These are phyloP conservation scores for Cynopterus sphinx DNA, from an alignment of 2,797 vertebrate species.

Conservation along the genomic window DNA sequence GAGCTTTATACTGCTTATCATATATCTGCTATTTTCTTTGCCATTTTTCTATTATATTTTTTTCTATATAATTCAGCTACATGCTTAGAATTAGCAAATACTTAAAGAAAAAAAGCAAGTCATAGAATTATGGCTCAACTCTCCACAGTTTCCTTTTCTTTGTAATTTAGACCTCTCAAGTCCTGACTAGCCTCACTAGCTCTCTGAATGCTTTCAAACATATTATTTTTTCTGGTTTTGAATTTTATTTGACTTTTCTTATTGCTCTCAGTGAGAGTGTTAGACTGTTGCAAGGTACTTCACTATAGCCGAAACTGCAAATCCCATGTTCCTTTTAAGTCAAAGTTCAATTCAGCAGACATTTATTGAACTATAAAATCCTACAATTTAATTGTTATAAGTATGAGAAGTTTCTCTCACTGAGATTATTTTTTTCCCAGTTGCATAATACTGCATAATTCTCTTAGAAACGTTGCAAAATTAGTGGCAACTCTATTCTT, in stretches of 20 bases:
- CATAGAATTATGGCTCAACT: background rate
- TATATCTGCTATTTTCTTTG: background rate
- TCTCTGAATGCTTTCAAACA: background rate
- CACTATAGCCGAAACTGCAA: background rate
- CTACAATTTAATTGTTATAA: constrained; percentile 18
- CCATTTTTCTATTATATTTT: background rate
- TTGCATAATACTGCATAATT: background rate
- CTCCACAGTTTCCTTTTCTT: background rate
- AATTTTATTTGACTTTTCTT: constrained; percentile 12
- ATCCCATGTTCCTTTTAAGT: background rate
- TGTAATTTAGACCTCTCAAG: background rate
- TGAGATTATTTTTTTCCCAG: background rate
- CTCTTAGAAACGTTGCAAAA: constrained; percentile 15
- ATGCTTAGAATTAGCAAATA: background rate
- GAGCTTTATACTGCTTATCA: background rate
- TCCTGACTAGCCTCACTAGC: background rate
- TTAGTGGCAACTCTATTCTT: background rate
- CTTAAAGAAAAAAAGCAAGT: background rate
- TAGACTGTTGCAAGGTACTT: background rate
- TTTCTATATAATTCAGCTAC: background rate
- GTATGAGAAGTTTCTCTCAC: background rate
- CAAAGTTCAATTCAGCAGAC: constrained; percentile 28
- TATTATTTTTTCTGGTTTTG: background rate
- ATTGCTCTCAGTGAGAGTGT: background rate
- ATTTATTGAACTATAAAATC: constrained; percentile 55